Base-by-base conservation (phyloP, 2,113 vertebrate species). In the Megaptera novaeangliae region DNA sequence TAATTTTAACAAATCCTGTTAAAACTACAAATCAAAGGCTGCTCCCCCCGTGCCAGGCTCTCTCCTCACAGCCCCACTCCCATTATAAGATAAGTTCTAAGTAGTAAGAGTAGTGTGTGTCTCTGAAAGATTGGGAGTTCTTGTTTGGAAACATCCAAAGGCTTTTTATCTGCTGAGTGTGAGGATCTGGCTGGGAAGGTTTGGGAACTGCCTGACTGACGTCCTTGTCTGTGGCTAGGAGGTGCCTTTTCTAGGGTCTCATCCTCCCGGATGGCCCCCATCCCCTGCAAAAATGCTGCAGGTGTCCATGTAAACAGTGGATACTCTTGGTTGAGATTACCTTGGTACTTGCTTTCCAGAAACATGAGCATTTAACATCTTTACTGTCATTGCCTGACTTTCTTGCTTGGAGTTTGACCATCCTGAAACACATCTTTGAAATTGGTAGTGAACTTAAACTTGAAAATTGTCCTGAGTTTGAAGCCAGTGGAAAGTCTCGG, bases 321-420 rank as follows among this genome's bases (percentile, higher is more conserved):
- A 5, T 39, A 8, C 36, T 81, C 57, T 74, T 31, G 29, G 20
- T 78, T 88, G 46, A 87, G 49, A 31, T 93, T 72, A 36, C 31
- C 59, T 86, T 83, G 63, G 61, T 21, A 72, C 14, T 49, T 81
- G 34, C 11, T 94, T 94, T 95, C 36, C 46, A 77, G 75, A 98
- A 94, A 64, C 31, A 29, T 21, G 46, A 52, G 8, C 9, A 29
- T 61, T 78, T 72, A 83, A 75, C 5, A 55, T 87, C 36, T 83
- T 93, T 6, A 46, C 36, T n/a, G 21, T 10, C 34, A 36, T 71
- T 59, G 39, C 49, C 15, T 64, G 31, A 41, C 14, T 69, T 78
- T 63, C 17, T 63, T 92, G 27, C 66, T 96, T 41, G 8, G 34
- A 74, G 2, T 34, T 52, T 94, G 52, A 29, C n/a, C 7, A 71